Evolutionary conservation across 2,797 vertebrate genomes (phyloP).

Genomic region (Halcyon leucocephala): DNA sequence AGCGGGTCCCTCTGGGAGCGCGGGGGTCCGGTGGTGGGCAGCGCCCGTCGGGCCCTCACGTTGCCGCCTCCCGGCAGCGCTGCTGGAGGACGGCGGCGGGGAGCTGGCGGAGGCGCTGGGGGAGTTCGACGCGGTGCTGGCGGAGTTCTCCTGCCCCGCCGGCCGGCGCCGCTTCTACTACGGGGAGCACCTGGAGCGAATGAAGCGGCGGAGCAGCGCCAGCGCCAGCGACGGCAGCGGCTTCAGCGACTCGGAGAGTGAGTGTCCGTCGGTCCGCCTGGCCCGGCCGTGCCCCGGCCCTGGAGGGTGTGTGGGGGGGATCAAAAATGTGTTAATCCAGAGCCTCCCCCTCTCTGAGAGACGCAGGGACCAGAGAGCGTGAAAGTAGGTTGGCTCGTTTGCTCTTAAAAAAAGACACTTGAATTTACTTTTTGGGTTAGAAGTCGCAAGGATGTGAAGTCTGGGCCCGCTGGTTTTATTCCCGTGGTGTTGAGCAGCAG

Average conservation of each 20-base stretch:
- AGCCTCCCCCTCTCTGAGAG: fast-evolving
- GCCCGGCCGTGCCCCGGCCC: background rate
- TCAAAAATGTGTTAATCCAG: too few species aligned
- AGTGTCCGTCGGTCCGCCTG: slow-evolving; percentile 51
- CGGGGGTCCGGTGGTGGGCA: background rate
- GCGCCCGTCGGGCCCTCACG: background rate
- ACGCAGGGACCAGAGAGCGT: background rate
- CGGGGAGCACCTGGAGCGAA: slow-evolving; percentile 90
- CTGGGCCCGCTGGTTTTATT: background rate
- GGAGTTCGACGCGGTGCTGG: slow-evolving; percentile 94
- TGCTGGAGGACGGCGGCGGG: slow-evolving; percentile 75
- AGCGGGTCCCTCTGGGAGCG: background rate
- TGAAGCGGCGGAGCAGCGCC: slow-evolving; percentile 93
- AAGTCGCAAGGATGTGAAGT: background rate
- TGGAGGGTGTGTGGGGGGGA: too few species aligned
- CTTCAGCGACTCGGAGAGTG: slow-evolving; percentile 94
- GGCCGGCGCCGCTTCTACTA: slow-evolving; percentile 91
- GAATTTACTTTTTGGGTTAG: fast-evolving
- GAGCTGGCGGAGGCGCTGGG: slow-evolving; percentile 88
- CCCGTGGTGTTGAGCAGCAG: background rate
- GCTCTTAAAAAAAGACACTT: background rate
- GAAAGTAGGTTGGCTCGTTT: background rate
- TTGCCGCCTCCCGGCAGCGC: slow-evolving; percentile 34
- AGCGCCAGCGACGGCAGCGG: slow-evolving; percentile 91
- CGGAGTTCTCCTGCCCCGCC: slow-evolving; percentile 91